Conservation (phyloP, 2,113 vertebrate species). For the Hippocampus comes region DNA sequence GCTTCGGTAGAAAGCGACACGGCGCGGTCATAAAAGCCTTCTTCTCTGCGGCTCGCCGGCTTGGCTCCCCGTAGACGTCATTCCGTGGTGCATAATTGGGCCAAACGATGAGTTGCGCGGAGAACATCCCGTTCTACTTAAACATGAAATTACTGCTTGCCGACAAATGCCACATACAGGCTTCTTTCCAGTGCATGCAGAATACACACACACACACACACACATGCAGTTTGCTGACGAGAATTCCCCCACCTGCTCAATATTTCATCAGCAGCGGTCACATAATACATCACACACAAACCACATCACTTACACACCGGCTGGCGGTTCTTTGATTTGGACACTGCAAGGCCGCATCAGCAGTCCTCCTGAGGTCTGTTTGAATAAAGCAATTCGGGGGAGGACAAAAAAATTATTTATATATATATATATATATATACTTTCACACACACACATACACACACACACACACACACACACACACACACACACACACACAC, state of each 20-base stretch:
- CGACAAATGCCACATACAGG: constrained; percentile 12
- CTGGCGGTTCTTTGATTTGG: constrained; percentile 15
- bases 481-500: too few species aligned
- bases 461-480: too few species aligned
- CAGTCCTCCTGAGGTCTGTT: constrained; percentile 26
- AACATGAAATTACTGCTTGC: background rate
- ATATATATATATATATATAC: too few species aligned
- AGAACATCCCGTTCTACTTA: constrained; percentile 19
- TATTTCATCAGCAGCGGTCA: constrained; percentile 26
- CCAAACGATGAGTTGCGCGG: constrained; percentile 2
- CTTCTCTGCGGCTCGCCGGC: background rate
- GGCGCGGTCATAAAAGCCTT: background rate
- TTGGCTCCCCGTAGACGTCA: background rate
- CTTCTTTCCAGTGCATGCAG: background rate
- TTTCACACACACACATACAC: too few species aligned
- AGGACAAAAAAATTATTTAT: too few species aligned
- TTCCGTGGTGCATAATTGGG: constrained; percentile 10
- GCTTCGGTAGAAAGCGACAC: background rate
- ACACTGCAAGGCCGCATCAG: constrained; percentile 37
- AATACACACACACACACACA: background rate
- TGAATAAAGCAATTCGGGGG: constrained; percentile 2
- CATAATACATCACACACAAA: constrained; percentile 15
- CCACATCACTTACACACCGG: background rate
- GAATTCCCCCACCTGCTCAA: constrained; percentile 25
- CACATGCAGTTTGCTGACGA: background rate